Evolutionary conservation across 2,888 invertebrate genomes (phyloP), one percentile per base, ranked within the genome.

Genomic region (Amphiduros pacificus): DNA sequence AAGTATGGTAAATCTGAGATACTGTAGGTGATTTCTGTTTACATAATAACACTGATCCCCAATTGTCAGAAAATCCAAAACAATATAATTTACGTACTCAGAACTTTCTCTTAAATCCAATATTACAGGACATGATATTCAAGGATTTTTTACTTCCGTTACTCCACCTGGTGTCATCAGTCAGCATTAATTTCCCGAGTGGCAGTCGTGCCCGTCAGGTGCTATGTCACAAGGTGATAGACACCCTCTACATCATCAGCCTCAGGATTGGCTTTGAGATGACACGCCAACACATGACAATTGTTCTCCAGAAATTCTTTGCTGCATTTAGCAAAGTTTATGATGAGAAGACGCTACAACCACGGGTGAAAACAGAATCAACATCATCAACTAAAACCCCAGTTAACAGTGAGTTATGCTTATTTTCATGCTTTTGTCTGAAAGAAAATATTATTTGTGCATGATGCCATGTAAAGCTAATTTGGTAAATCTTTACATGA

Each of bases 141-240:
- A 90, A 90, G 74, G 88, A 89, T 26, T 91, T 96, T 52, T 82
- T 98, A 0, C 88, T 91, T 76, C 95, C 95, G 17, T 88, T 90
- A 0, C 87, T 95, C 1, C 87, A 91, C 1, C 84, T 96, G 40
- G 85, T 94, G 1, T 90, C 92, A 2, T 92, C 94, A 0, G 88
- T 89, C 0, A 88, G 90, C 63, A 87, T 90, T 67, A 84, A 88
- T 11, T 96, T 94, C 84, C 94, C 95, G 0, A 90, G 89, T 74
- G 94, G 94, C 0, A 86, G 87, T 53, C 79, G 85, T 2, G 28
- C 91, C 92, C 87, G 95, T 0, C 87, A 95, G 1, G 51, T 92
- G 6, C 83, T 95, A 44, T 88, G 91, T 0, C 87, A 90, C 66
- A 94, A 95, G 83, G 88, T 93, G 69, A 80, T 94, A 49, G 92